Percentiles rank a stretch among this genome's conserved stretches.
phyloP scores from a whole-genome alignment of 92 coral and sea anemone genomes.

The Nematostella vectensis region DNA sequence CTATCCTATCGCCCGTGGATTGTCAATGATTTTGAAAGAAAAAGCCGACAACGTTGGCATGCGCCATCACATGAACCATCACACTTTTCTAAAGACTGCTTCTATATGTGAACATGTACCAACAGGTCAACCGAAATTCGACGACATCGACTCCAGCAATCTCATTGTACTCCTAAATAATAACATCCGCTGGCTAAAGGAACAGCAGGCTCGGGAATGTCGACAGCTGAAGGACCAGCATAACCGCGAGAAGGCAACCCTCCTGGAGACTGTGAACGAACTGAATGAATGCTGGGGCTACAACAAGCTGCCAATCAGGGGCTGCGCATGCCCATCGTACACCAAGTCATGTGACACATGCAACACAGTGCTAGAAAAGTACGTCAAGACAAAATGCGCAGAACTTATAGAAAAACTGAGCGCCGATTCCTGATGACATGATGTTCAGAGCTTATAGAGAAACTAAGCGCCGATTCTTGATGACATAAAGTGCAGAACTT shows the following conservation, averaged over 20 bases:
- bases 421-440: neutral
- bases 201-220: conserved; percentile 55
- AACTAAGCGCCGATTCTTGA: no score
- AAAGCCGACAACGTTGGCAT: no score
- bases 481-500: no score
- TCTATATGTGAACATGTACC: no score
- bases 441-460: no score
- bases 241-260: conserved; percentile 38
- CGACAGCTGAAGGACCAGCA: conserved; percentile 53
- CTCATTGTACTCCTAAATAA: conserved; percentile 51
- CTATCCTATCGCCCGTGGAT: no score
- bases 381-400: conserved; percentile 62
- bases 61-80: no score
- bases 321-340: conserved; percentile 74
- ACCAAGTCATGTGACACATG: conserved; percentile 75
- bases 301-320: conserved; percentile 70
- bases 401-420: conserved; percentile 45
- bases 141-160: conserved; percentile 52
- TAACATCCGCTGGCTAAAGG: conserved; percentile 70
- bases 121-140: conserved; percentile 45
- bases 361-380: conserved; percentile 60
- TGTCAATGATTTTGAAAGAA: no score
- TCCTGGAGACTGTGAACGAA: conserved; percentile 46
- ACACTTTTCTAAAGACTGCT: no score
- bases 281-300: conserved; percentile 69